Conservation (phyloP, 2,888 invertebrate genomes). For the Blomia tropicalis region DNA sequence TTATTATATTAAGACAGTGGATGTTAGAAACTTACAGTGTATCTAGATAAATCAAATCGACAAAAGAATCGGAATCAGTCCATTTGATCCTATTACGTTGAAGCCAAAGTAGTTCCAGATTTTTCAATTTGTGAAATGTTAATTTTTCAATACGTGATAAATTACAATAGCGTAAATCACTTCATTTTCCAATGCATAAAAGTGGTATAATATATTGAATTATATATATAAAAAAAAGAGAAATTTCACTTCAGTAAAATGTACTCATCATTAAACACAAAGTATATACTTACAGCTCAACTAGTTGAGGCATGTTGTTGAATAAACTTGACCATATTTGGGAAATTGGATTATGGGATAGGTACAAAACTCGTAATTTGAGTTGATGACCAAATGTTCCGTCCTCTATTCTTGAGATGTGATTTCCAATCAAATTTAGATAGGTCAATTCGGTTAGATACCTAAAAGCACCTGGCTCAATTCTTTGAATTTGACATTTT, state of each 20-base stretch:
- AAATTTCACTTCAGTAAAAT: not conserved
- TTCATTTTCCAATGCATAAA: slow-evolving; percentile 10
- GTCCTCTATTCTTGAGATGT: slow-evolving; percentile 32
- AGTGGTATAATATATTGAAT: not conserved
- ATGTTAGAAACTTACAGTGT: slow-evolving; percentile 26
- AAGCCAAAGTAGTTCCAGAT: slow-evolving; percentile 25
- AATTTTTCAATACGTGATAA: slow-evolving; percentile 23
- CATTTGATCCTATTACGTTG: slow-evolving; percentile 25
- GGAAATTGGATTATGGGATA: slow-evolving; percentile 42
- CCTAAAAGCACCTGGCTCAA: slow-evolving; percentile 26
- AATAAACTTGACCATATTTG: no score
- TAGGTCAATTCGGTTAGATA: slow-evolving; percentile 25
- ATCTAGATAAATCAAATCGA: slow-evolving; percentile 26
- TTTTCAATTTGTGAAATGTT: slow-evolving; percentile 26
- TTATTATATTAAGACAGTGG: no score
- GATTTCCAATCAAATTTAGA: slow-evolving; percentile 31
- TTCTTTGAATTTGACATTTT: slow-evolving; percentile 24
- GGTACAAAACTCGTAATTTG: slow-evolving; percentile 32
- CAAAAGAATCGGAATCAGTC: slow-evolving; percentile 24
- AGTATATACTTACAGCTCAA: slow-evolving; percentile 38
- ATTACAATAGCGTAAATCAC: slow-evolving; percentile 25
- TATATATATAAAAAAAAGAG: not conserved
- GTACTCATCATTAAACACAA: not conserved
- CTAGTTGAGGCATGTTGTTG: slow-evolving; percentile 36
- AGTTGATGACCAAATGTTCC: slow-evolving; percentile 33